Conservation (phyloP, 1,140 invertebrate genomes). For the Eulimnadia texana region DNA sequence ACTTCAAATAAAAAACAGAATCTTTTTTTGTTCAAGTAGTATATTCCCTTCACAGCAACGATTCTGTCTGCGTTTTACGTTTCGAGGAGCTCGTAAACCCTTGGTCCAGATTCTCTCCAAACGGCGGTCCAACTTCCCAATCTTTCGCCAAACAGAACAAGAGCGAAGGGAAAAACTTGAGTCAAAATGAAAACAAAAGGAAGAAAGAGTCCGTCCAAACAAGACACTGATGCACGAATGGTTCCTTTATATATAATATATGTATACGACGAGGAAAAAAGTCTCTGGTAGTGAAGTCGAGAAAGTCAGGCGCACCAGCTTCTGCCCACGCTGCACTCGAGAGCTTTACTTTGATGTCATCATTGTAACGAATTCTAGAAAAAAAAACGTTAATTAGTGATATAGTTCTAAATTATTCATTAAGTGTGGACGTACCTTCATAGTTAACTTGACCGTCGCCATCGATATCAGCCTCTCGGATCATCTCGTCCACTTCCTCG, state of each 20-base stretch:
- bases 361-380: constrained; percentile 93
- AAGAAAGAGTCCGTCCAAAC: neutral
- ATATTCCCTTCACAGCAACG: too few relatives aligned
- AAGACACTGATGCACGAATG: neutral
- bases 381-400: constrained; percentile 22
- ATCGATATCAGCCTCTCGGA: constrained; percentile 94
- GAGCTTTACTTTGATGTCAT: constrained; percentile 88
- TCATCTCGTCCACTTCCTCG: constrained; percentile 97
- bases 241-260: neutral
- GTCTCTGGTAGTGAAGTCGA: neutral
- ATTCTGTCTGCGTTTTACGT: too few relatives aligned
- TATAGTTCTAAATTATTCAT: neutral
- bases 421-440: constrained; percentile 67
- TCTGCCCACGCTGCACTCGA: constrained; percentile 1
- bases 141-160: neutral
- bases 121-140: neutral
- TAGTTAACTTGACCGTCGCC: constrained; percentile 98
- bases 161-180: neutral
- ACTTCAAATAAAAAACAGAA: too few relatives aligned
- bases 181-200: neutral
- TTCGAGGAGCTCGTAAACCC: too few relatives aligned
- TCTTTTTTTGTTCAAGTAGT: too few relatives aligned
- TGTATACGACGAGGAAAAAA: neutral
- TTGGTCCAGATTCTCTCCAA: too few relatives aligned
- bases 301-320: neutral